These are phyloP conservation scores for Mycteria americana DNA, from an alignment of 2,797 vertebrate species.

Conservation along the genomic window DNA sequence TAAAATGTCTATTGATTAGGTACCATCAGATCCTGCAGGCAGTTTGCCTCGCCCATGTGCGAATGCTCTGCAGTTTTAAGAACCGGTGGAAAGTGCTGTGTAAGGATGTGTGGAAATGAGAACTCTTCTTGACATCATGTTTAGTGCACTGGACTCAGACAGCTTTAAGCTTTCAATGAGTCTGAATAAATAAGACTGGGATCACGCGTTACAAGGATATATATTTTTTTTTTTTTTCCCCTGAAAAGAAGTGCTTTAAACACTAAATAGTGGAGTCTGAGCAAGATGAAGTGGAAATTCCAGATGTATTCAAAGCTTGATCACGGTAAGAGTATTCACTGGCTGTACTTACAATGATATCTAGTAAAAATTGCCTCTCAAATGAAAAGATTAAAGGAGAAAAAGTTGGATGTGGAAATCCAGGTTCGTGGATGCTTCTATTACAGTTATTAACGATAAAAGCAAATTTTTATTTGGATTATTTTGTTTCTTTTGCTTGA, in stretches of 20 bases:
- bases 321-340: neutral
- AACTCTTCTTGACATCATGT: neutral
- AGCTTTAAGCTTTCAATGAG: neutral
- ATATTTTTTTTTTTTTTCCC: neutral
- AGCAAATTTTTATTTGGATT: neutral
- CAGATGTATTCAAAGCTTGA: neutral
- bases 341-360: neutral
- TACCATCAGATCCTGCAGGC: conserved; percentile 35
- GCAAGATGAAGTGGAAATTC: neutral
- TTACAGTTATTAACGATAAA: neutral
- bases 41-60: conserved; percentile 21
- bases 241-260: neutral
- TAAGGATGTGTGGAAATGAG: neutral
- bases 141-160: neutral
- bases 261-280: neutral
- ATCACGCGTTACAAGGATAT: neutral
- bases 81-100: conserved; percentile 32
- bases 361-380: neutral
- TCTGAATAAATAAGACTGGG: neutral
- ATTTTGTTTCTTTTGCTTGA: neutral
- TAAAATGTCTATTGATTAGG: conserved; percentile 46
- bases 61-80: conserved; percentile 43
- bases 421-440: neutral
- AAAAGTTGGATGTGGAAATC: neutral
- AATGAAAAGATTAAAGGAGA: neutral